Base-by-base conservation (phyloP, 1,140 invertebrate genomes). In the Littorina saxatilis region DNA sequence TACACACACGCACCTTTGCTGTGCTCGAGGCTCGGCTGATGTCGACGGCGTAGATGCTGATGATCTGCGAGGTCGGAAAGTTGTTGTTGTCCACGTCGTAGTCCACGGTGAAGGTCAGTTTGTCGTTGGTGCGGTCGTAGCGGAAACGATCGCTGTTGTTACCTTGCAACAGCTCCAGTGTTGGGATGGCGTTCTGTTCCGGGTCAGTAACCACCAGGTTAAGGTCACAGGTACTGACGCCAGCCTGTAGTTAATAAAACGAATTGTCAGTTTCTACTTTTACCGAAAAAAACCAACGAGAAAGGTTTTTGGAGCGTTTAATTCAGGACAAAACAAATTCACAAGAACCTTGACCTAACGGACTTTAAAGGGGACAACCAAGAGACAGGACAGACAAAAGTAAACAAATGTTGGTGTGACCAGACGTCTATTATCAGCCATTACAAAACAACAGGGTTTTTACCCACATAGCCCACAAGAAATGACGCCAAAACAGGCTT, bases 31-130 rank as follows among this genome's bases (percentile, higher is more conserved):
- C 81, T 4, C 78, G 70, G 17, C 35, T 1, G n/a, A 32, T 23
- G 73, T 84, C 83, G 17, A 58, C 58, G 29, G 83, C 83, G 63
- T 76, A n/a, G 43, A 84, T 72, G 61, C 61, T 81, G 32, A 84
- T 47, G 2, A 66, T n/a, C 1, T 77, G 81, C 9, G 2, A 17
- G 17, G 70, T 66, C 13, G 83, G 83, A 61, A 77, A 47, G 27
- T 61, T 66, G 32, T 17, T 66, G 76, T 61, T 43, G 74, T 84
- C 83, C 11, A 84, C 78, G 52, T 84, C 81, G 66, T 84, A 84
- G 79, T 82, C 79, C 23, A 84, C 63, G 50, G 72, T 81, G 50
- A 84, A 84, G 47, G 83, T 82, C 7, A 84, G 55, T 15, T 9
- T 79, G 76, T 58, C 39, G 32, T 15, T 43, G 76, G 29, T 9